Conservation (phyloP, 2,797 vertebrate species). For the Natrix natrix region DNA sequence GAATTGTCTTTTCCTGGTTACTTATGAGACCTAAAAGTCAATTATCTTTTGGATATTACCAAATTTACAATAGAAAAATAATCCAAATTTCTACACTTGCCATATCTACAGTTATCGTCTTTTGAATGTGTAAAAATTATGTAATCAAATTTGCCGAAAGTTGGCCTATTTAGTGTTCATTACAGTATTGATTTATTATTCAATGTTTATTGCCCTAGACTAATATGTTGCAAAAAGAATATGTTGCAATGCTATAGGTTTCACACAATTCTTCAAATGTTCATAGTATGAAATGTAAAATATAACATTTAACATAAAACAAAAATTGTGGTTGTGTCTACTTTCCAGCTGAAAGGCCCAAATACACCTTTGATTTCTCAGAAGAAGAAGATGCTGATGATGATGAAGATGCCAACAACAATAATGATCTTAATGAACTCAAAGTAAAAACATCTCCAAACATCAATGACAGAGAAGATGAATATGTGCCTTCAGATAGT, state of each 20-base stretch:
- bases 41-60: neutral
- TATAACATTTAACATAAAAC: neutral
- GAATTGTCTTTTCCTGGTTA: neutral
- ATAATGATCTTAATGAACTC: conserved; percentile 77
- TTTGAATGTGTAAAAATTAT: neutral
- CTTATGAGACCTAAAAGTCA: neutral
- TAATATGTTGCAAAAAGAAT: neutral
- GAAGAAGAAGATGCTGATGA: conserved; percentile 89
- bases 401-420: conserved; percentile 80
- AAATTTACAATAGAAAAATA: neutral
- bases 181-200: neutral
- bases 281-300: neutral
- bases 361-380: conserved; percentile 98
- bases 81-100: neutral
- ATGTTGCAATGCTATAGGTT: neutral
- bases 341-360: conserved; percentile 87
- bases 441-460: conserved; percentile 81
- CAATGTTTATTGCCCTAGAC: neutral
- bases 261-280: neutral
- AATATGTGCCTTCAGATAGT: conserved; percentile 76
- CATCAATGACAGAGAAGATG: conserved; percentile 81
- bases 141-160: neutral
- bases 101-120: neutral
- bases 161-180: neutral
- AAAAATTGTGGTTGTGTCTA: neutral